Conservation (phyloP, 37 sponge, comb jelly and placozoan species). For the Bolinopsis microptera region DNA sequence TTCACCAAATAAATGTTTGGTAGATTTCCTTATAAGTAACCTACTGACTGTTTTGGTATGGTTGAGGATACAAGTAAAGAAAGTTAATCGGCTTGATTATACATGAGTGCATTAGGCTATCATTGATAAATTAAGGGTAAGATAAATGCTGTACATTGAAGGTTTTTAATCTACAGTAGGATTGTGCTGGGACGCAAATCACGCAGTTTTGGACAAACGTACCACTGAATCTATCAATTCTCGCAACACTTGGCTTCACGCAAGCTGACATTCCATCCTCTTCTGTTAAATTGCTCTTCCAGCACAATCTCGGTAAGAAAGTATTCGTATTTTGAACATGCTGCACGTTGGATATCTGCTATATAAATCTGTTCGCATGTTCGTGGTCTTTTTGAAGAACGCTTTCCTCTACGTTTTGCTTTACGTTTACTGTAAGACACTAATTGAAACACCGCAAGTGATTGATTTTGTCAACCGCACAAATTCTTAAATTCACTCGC, state of each 20-base stretch:
- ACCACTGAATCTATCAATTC: neutral
- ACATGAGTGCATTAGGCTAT: too few species aligned
- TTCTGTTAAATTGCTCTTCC: neutral
- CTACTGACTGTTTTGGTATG: too few species aligned
- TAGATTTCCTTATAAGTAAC: too few species aligned
- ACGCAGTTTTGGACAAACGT: neutral
- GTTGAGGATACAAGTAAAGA: too few species aligned
- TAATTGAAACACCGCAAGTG: too few species aligned
- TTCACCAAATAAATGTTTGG: too few species aligned
- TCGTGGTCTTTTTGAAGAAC: neutral
- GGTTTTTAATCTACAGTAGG: neutral
- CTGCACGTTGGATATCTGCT: neutral
- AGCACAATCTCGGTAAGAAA: neutral
- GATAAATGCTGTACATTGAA: neutral
- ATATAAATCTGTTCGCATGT: neutral
- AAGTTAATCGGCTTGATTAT: too few species aligned
- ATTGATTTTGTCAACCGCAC: too few species aligned
- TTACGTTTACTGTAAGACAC: too few species aligned
- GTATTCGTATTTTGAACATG: neutral
- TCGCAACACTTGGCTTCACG: neutral
- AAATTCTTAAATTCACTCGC: too few species aligned
- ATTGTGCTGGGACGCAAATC: neutral
- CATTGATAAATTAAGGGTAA: too few species aligned
- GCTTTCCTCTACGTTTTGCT: neutral
- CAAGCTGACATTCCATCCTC: neutral